Evolutionary conservation across 1,140 invertebrate genomes (phyloP).

Genomic region (Calliphora vicina): DNA sequence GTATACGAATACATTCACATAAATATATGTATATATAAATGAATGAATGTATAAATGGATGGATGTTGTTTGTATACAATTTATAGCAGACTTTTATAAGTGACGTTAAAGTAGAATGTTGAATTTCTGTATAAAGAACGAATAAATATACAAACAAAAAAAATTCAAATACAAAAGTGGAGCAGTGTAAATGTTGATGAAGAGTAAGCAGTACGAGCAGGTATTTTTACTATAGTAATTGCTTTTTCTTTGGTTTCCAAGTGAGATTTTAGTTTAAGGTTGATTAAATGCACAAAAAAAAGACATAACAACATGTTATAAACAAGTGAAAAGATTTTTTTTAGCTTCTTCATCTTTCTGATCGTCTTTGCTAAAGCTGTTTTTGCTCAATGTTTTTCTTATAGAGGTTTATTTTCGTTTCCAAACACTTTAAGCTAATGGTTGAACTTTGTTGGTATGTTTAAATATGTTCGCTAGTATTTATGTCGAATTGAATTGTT

Average conservation of each 20-base stretch:
- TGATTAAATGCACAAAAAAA: conserved; percentile 17
- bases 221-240: conserved; percentile 19
- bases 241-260: conserved; percentile 17
- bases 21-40: no score
- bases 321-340: neutral
- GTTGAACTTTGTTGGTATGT: neutral
- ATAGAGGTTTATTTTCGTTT: neutral
- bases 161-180: neutral
- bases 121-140: neutral
- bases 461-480: neutral
- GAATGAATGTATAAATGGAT: conserved; percentile 7
- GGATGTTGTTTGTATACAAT: conserved; percentile 16
- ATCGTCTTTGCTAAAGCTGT: neutral
- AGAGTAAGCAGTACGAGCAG: neutral
- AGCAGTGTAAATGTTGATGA: no score
- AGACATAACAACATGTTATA: neutral
- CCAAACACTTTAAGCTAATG: neutral
- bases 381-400: neutral
- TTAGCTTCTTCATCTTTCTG: neutral
- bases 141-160: no score
- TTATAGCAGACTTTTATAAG: conserved; percentile 12
- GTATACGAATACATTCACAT: no score
- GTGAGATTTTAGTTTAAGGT: conserved; percentile 30
- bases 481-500: neutral
- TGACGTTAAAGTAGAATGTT: neutral